Base-by-base conservation (phyloP, 64 coral and sea anemone genomes). In the Cladopsammia gracilis region DNA sequence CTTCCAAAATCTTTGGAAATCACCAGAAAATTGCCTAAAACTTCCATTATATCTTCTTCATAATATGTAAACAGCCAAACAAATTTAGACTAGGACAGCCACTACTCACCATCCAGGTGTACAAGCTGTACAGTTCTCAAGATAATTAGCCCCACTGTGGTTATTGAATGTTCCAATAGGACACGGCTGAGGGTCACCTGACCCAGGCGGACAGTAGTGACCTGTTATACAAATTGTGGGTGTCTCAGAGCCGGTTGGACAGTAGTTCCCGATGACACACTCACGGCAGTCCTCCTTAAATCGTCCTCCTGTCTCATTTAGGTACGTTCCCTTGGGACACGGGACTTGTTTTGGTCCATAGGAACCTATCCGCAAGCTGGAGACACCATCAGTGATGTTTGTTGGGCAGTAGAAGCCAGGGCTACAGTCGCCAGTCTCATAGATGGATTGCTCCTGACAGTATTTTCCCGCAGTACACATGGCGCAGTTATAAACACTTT, bases 351-450 rank as follows among this genome's bases (percentile, higher is more conserved):
- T 85, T 14, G 98, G 88, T 4, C 98, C 98, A 88, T 96, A 99
- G 0, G 98, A 99, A 8, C 98, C 98, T 75, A 99, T 96, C 43
- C 95, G 84, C 1, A 94, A 65, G 42, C 80, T 87, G 7, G 93
- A 95, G 25, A 98, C 93, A 49, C 96, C 98, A 89, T 99, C 90
- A 46, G 98, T 99, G 58, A 99, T 99, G 70, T 99, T 96, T 62
- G 94, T 99, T 54, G 98, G 98, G 50, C 98, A 99, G 73, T 99
- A 99, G 71, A 88, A 96, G 46, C 98, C 98, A 52, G 58, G 73
- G 46, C 70, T 65, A 62, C 98, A 99, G 25, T 80, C 69, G 48
- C 88, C 98, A 11, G 80, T 99, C 25, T 93, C 91, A 20, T 2
- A 13, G 20, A 51, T 43, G 48, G 98, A 96, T 48, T 95, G 50